Conservation (phyloP, 2,888 invertebrate species). For the Idaea aversata region DNA sequence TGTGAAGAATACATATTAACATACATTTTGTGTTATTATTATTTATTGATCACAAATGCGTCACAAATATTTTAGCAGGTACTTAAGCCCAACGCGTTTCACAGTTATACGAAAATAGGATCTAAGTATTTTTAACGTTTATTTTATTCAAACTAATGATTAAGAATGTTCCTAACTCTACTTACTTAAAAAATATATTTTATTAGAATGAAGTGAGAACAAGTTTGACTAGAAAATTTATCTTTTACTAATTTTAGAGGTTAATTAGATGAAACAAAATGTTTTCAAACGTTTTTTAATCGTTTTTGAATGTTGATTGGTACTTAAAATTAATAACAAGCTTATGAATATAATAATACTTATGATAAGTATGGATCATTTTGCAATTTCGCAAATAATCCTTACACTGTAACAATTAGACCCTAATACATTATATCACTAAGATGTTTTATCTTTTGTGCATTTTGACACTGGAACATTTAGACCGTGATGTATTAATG, state of each 20-base stretch:
- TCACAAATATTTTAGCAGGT: slow-evolving; percentile 15
- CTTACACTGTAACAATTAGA: too few species aligned
- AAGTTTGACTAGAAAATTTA: background rate
- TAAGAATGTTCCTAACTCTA: too few species aligned
- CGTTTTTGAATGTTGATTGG: background rate
- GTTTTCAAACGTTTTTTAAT: background rate
- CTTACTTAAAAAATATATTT: too few species aligned
- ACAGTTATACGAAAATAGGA: background rate
- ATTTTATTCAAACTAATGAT: too few species aligned
- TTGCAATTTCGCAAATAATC: too few species aligned
- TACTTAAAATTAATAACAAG: background rate
- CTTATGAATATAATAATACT: too few species aligned
- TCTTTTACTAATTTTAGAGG: background rate
- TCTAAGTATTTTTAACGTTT: too few species aligned
- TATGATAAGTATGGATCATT: too few species aligned
- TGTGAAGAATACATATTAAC: slow-evolving; percentile 27
- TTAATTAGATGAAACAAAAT: background rate
- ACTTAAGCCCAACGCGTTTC: background rate
- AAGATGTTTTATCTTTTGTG: too few species aligned
- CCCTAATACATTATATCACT: too few species aligned
- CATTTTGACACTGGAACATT: too few species aligned
- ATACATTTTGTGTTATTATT: slow-evolving; percentile 16
- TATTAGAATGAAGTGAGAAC: background rate
- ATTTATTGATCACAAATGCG: slow-evolving; percentile 13
- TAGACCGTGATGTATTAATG: too few species aligned